Evolutionary conservation across 1,140 invertebrate genomes (phyloP).

Genomic region (Holotrichia oblita): DNA sequence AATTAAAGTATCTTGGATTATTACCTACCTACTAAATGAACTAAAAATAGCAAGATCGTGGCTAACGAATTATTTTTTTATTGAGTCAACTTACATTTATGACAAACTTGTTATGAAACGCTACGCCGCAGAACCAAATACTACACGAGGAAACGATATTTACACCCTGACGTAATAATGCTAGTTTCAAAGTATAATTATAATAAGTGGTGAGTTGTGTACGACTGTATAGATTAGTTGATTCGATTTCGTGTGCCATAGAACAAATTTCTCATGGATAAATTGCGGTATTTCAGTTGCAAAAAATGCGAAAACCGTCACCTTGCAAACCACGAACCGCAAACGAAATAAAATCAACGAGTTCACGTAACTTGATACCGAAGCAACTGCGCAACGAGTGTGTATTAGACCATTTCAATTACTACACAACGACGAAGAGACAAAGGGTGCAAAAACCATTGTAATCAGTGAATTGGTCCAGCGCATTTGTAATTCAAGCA

Average conservation of each 20-base stretch:
- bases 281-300: slow-evolving; percentile 37
- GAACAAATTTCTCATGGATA: slow-evolving; percentile 37
- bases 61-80: neutral
- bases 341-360: slow-evolving; percentile 50
- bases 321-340: slow-evolving; percentile 49
- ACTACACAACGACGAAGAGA: slow-evolving; percentile 38
- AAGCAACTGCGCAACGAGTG: slow-evolving; percentile 47
- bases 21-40: too few relatives aligned
- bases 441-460: slow-evolving; percentile 45
- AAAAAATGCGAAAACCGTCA: slow-evolving; percentile 42
- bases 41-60: too few relatives aligned
- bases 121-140: slow-evolving; percentile 8
- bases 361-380: slow-evolving; percentile 46
- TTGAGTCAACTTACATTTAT: neutral
- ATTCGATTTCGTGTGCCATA: slow-evolving; percentile 5
- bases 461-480: slow-evolving; percentile 48
- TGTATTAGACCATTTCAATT: slow-evolving; percentile 50
- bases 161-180: slow-evolving; percentile 29
- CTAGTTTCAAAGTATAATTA: neutral
- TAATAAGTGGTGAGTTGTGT: slow-evolving; percentile 21
- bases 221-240: neutral
- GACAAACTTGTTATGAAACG: neutral
- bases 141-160: neutral
- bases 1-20: too few relatives aligned
- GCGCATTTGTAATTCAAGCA: slow-evolving; percentile 41